Base-by-base conservation (phyloP, 1,140 invertebrate genomes). In the Drosophila kohkoa region DNA sequence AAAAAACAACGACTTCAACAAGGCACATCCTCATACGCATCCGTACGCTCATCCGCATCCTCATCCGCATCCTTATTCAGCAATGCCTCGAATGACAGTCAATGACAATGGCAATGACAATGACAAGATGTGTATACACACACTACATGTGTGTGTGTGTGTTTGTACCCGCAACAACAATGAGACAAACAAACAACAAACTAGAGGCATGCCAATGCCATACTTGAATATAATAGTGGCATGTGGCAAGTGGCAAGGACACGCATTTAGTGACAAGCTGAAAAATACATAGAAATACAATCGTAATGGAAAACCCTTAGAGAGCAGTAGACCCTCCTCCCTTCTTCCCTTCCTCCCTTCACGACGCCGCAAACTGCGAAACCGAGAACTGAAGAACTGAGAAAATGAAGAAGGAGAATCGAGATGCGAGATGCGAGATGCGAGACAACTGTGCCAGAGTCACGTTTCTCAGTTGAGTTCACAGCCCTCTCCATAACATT, bases 231-330 rank as follows among this genome's bases (percentile, higher is more conserved):
- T 38, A 63, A 35, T 63, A 64, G 60, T 62, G 45, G 65, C 54
- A 58, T 49, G 67, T 71, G 68, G 69, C 62, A 71, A 48, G 57
- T 68, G 63, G 60, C 72, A 75, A 75, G 72, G 72, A 75, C 73
- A 75, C 73, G 67, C 72, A 75, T 75, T 75, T 63, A 57, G 72
- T 75, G 72, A 75, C 72, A 75, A 63, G 72, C 64, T 54, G 46
- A 51, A 45, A 59, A 67, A 55, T 20, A 74, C 13, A 69, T 15
- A 74, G 20, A 74, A 68, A 69, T 48, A 69, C 30, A 74, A 54
- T 46, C 48, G 64, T 41, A 60, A 60, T 68, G 52, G 55, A 45
- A 67, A 67, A 51, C 41, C 49, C 65, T 58, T 58, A 8, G 35
- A 28, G 25, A 65, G 43, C 25, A 25, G 20, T 25, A 25, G 20